Evolutionary conservation across 37 sponge, comb jelly and placozoan species (phyloP), one percentile per base, ranked within the genome.

Genomic region (Ephydatia muelleri): DNA sequence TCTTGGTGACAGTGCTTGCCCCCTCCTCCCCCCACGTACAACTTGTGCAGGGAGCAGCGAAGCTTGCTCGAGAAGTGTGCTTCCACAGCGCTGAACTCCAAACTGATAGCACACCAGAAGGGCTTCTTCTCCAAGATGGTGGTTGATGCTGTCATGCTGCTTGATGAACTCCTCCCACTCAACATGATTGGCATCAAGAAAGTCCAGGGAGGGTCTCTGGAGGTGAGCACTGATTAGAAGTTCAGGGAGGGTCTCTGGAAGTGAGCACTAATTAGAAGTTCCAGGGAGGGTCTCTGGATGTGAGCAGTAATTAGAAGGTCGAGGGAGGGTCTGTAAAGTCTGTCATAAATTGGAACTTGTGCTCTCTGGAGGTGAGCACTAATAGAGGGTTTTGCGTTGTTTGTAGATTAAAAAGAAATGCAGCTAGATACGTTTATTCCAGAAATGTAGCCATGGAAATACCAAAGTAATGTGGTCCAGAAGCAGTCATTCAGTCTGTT

Each of bases 111-210:
- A 33, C 86, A 81, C 38, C 94, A 99, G 88, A 99, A 99, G 87
- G 96, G 93, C 34, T 99, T 97, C 90, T 99, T 99, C 73, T 89
- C 99, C 22, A 91, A 95, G 71, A 97, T 99, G 96, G 99, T 99
- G 47, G 99, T 99, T 29, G 97, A 99, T 76, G 99, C 99, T 35
- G 99, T 99, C 9, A 81, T 74, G 43, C 33, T 88, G 65, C 93
- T 99, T 76, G 99, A 93, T 70, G 92, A 91, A 16, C 49, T 86
- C 35, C 82, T 99, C 28, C 97, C 97, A 0, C 96, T 99, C 29
- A 92, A 94, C 91, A 99, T 99, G 99, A 99, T 99, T 39, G 99
- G 99, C 16, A 94, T 94, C 11, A 97, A 97, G 96, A 97, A 97
- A 67, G 93, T 97, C 25, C 79, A 90, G 29, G 97, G 97, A 48